phyloP scores from a whole-genome alignment of 2,113 vertebrate genomes.

The Perccottus glenii region DNA sequence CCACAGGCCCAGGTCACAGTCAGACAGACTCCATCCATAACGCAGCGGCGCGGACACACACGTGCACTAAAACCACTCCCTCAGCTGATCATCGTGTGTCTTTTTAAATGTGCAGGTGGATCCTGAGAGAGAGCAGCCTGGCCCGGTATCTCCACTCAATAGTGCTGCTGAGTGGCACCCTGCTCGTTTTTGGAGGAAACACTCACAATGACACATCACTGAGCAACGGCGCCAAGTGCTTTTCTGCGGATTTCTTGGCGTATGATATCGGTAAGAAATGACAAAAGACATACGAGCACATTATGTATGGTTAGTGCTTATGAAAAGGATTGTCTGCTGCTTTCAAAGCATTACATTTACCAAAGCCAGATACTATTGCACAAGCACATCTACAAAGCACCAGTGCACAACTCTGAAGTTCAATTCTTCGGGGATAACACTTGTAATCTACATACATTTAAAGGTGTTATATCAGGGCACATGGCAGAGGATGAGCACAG shows the following conservation, averaged over 20 bases:
- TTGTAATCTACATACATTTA: too few species aligned
- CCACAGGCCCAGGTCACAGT: constrained; percentile 43
- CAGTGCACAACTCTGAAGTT: too few species aligned
- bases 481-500: too few species aligned
- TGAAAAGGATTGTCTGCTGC: not conserved
- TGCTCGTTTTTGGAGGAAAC: constrained; percentile 93
- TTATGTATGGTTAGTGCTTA: too few species aligned
- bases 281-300: too few species aligned
- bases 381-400: too few species aligned
- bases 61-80: not conserved
- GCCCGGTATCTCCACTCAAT: constrained; percentile 90
- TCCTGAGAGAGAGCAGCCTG: constrained; percentile 86
- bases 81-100: constrained; percentile 38
- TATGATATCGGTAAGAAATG: constrained; percentile 86
- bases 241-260: constrained; percentile 90
- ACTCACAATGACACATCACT: constrained; percentile 95
- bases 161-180: constrained; percentile 85
- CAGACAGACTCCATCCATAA: constrained; percentile 43
- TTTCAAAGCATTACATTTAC: too few species aligned
- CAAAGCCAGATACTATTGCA: too few species aligned
- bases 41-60: constrained; percentile 21
- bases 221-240: constrained; percentile 92
- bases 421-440: too few species aligned
- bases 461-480: too few species aligned
- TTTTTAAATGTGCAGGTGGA: constrained; percentile 81